A percentile compares a stretch with the other conserved stretches of the same genome.
Evolutionary conservation across 2,113 vertebrate genomes (phyloP).

Genomic region (Hippotragus niger): DNA sequence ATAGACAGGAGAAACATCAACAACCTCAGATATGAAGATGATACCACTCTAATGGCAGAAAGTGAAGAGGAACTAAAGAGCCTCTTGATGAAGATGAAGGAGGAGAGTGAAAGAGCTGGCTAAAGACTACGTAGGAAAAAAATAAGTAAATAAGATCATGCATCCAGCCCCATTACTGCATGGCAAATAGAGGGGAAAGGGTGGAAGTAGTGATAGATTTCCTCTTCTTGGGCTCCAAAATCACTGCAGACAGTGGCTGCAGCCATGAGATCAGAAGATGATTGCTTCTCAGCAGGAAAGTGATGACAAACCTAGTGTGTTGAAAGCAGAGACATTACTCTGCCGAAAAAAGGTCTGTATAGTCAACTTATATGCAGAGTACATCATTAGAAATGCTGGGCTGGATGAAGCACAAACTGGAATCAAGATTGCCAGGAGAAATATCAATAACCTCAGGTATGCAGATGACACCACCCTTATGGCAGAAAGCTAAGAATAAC

Average conservation of each 20-base stretch:
- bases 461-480: not conserved
- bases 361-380: not conserved
- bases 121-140: not conserved
- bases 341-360: not conserved
- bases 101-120: not conserved
- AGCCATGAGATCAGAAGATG: not conserved
- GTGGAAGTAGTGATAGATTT: not conserved
- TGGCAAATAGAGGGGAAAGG: not conserved
- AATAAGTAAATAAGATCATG: not conserved
- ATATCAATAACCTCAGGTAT: not conserved
- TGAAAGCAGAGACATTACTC: not conserved
- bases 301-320: not conserved
- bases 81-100: not conserved
- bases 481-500: not conserved
- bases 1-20: not conserved
- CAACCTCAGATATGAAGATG: not conserved
- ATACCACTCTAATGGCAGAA: not conserved
- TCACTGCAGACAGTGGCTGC: not conserved
- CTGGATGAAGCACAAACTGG: not conserved
- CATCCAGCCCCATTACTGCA: not conserved
- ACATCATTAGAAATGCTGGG: not conserved
- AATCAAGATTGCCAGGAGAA: not conserved
- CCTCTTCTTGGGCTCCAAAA: not conserved
- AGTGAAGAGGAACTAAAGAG: not conserved
- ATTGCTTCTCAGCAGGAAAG: not conserved